phyloP scores from a whole-genome alignment of 1,140 invertebrate species.

The Drosophila seguyi region DNA sequence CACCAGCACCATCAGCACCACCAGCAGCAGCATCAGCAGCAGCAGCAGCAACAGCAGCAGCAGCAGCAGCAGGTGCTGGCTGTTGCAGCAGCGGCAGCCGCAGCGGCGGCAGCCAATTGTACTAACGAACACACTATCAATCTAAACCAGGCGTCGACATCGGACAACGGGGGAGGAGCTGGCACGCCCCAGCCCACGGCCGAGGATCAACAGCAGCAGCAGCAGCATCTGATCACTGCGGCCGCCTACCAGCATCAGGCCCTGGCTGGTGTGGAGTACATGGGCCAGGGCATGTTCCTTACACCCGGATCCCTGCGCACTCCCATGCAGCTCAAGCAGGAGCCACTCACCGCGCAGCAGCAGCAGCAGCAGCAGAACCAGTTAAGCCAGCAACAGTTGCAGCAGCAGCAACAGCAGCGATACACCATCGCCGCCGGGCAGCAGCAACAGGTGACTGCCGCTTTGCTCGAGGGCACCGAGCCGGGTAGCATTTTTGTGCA shows the following conservation, averaged over 20 bases:
- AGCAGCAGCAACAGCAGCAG: conserved; percentile 63
- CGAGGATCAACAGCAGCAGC: conserved; percentile 50
- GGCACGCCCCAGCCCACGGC: conserved; percentile 31
- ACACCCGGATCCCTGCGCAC: conserved; percentile 60
- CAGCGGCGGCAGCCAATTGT: conserved; percentile 66
- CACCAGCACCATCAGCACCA: conserved; percentile 66
- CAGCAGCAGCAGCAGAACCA: conserved; percentile 53
- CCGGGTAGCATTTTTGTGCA: conserved; percentile 77
- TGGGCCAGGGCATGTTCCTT: conserved; percentile 83
- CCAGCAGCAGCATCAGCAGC: conserved; percentile 51
- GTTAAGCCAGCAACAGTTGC: conserved; percentile 56
- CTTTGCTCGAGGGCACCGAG: conserved; percentile 63
- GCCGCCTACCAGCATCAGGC: conserved; percentile 69
- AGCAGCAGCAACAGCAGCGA: conserved; percentile 58
- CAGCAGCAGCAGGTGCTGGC: conserved; percentile 63
- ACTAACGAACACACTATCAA: conserved; percentile 83
- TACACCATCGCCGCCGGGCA: conserved; percentile 57
- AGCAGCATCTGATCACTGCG: conserved; percentile 62
- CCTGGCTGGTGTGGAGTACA: conserved; percentile 66
- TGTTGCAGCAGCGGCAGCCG: conserved; percentile 57
- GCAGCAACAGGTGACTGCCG: conserved; percentile 65
- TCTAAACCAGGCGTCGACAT: conserved; percentile 76
- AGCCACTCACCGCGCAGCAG: conserved; percentile 48
- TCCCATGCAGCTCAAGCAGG: conserved; percentile 74
- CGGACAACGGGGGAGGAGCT: conserved; percentile 27